Evolutionary conservation across 2,797 vertebrate genomes (phyloP), one percentile per base, ranked within the genome.

Genomic region (Vespertilio murinus): DNA sequence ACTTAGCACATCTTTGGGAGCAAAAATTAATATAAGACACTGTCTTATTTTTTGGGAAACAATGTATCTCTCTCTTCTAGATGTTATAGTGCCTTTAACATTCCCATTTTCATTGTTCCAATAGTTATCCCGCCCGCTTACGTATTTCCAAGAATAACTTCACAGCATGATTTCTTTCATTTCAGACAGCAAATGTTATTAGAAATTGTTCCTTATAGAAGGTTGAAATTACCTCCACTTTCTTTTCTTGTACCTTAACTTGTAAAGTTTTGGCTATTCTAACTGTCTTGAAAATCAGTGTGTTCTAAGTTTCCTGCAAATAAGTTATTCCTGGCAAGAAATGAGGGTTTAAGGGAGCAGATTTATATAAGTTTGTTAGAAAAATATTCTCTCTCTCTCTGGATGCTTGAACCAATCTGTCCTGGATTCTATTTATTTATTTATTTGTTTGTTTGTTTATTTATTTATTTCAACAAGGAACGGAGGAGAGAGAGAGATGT

Each of bases 121-220:
- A 52, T 67, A 69, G 71, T 73, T 28, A 56, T 65, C 45, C 30
- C 54, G 5, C 13, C 42, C 69, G 16, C 13, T 93, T 49, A 42
- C 3, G 12, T 64, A 30, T 54, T 88, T 83, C 61, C 52, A 88
- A 90, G 33, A 16, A 49, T 69, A 65, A 81, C 75, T 78, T 82
- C 40, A 35, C 52, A 82, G 35, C 4, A 2, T 56, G 70, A 77
- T 64, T 40, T 80, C 33, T 69, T 75, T 90, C n/a, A 78, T 52
- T 77, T 54, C 56, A 22, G 40, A 91, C n/a, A 77, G 17, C 40
- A 78, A 88, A 80, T 47, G 28, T 30, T 54, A n/a, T 80, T 64
- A 88, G 71, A 91, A 75, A 91, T 64, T 74, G 22, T 88, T 75
- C 38, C 25, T 65, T 64, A 75, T n/a, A 75, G 69, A 83, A 75